Base-by-base conservation (phyloP, 2,797 vertebrate genomes). In the Syngnathus rostellatus region DNA sequence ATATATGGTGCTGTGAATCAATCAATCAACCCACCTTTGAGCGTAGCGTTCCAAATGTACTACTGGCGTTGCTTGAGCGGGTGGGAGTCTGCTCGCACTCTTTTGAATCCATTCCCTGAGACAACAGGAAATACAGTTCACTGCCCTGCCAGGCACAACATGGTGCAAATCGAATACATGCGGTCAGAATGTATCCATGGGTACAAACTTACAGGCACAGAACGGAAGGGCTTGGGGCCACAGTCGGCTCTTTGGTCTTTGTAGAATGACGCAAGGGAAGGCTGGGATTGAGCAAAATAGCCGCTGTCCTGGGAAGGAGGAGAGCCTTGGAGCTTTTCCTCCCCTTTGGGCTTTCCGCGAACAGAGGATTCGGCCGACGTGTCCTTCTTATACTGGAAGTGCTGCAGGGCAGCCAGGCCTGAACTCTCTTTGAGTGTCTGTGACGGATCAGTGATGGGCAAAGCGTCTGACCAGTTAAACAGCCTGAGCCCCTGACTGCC, bases 381-480 rank as follows among this genome's bases (percentile, higher is more conserved):
- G 9, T 83, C 81, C 62, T 74, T 90, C 38, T 83, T 83, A 48
- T 87, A 90, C 3, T 83, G 83, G 79, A 92, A 93, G 68, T 81
- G 88, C 67, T 89, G 92, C 73, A 94, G 72, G 31, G 68, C 43
- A 0, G 69, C 53, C 10, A 89, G 51, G 2, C 79, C 74, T 1
- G 62, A 68, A 58, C 84, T 51, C 0, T 69, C 74, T 2, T 66
- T 69, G 12, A 71, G 71, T 0, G 19, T 77, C 54, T 3, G 73
- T 0, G 81, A 68, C 57, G 40, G 81, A 53, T 83, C 81, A 12
- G 50, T 3, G 0, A 46, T 11, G 12, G 74, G 0, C 1, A 89
- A 77, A 68, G 64, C 79, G 67, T 72, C 81, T 17, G 92, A 87
- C 93, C 92, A 92, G 55, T 50, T 83, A 43, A 94, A 96, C 5